Base-by-base conservation (phyloP, 2,888 invertebrate genomes). In the Hecatera dysodea region DNA sequence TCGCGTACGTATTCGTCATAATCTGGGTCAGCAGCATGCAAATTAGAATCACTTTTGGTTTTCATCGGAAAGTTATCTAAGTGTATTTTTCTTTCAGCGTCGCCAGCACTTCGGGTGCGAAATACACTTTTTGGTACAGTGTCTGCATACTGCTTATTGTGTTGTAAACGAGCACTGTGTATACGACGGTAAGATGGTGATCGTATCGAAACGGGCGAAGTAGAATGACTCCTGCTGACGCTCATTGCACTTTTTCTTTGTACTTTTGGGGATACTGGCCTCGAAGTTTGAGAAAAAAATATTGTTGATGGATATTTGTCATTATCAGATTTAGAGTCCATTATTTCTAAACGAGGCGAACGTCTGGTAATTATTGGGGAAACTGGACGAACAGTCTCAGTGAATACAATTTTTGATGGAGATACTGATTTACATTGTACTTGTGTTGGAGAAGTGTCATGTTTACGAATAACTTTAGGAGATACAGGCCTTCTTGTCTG, bases 181-280 rank as follows among this genome's bases (percentile, higher is more conserved):
- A 97, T 97, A 73, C 97, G 97, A 17, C 97, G 96, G 82, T 96
- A 96, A 0, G 97, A 97, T 0, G 97, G 97, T 0, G 97, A 97
- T 73, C 97, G 95, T 60, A 97, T 90, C 19, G 97, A 96, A 8
- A 97, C 96, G 1, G 97, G 96, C n/a, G 97, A 97, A 5, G 95
- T 93, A 0, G 96, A 95, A 65, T 96, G 93, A 88, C 96, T 96
- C 88, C 95, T 91, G 77, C 91, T 94, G 44, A 87, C 74, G 73
- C 79, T 86, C 44, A 72, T 73, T 63, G 66, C 39, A 59, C 73
- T 83, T 81, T 89, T 92, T 82, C 86, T 91, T 48, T 80, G 81
- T 22, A 93, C 86, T 89, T 92, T 94, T 50, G 95, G 95, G 15
- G 94, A 95, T 22, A 93, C 91, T 3, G 94, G 94, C 74, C 95